phyloP scores from a whole-genome alignment of 2,797 vertebrate species.

The Manis javanica region DNA sequence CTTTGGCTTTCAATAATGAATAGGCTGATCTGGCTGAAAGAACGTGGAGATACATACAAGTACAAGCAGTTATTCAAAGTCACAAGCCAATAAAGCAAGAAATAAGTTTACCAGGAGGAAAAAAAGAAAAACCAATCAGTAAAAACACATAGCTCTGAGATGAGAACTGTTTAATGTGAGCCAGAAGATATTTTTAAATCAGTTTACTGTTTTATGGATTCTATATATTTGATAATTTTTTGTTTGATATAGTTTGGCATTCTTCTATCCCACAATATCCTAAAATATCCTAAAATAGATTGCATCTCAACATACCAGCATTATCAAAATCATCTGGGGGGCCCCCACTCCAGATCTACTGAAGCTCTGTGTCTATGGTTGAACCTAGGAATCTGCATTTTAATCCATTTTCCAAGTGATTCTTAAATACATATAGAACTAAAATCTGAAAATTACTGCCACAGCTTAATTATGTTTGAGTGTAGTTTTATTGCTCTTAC shows the following conservation, averaged over 20 bases:
- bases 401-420: neutral
- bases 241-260: neutral
- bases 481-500: neutral
- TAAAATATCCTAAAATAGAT: neutral
- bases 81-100: slow-evolving; percentile 15
- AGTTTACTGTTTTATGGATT: neutral
- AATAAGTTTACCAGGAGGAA: slow-evolving; percentile 4
- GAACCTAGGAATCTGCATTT: slow-evolving; percentile 14
- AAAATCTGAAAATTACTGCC: slow-evolving; percentile 44
- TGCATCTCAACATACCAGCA: neutral
- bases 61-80: slow-evolving; percentile 8
- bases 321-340: slow-evolving; percentile 30
- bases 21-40: neutral
- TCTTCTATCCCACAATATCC: neutral
- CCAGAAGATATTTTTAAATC: neutral
- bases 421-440: neutral
- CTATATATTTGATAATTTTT: slow-evolving; percentile 37
- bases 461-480: neutral
- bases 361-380: neutral
- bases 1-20: slow-evolving; percentile 58
- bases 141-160: neutral
- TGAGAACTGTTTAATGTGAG: neutral
- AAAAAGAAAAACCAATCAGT: neutral
- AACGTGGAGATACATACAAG: neutral
- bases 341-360: neutral